Base-by-base conservation (phyloP, 2,888 invertebrate species). In the Aleiodes alternator region DNA sequence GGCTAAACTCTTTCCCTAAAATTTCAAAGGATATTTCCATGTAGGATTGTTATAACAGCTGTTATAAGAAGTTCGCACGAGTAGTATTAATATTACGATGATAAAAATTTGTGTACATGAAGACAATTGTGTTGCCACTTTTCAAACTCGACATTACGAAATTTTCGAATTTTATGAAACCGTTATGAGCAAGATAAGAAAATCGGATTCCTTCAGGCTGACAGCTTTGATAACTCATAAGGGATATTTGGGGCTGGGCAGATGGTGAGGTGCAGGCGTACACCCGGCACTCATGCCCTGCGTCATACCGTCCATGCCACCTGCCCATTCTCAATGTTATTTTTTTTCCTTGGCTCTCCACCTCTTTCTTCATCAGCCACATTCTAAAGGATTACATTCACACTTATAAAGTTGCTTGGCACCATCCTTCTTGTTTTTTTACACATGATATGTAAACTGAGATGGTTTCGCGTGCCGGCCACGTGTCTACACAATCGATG, bases 211-310 rank as follows among this genome's bases (percentile, higher is more conserved):
- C 31, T 29, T 38, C 48, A 16, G 51, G 23, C 56, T 53, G 50
- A 59, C 48, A 59, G 34, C 69, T 56, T 48, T 57, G 70, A 51
- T 34, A 50, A 66, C n/a, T 57, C 55, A 73, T 73, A 72, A 64
- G 70, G 69, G 68, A 80, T 79, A 80, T 81, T 84, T 80, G 73
- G 75, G 73, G 69, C 69, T 76, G 72, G 78, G 84, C 85, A 85
- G 85, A 84, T 85, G 85, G 72, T 79, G 80, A 68, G 78, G 69
- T 34, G 70, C 55, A 69, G 69, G 71, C 72, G 74, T 70, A 79
- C 77, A 81, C 78, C 80, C 78, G 81, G 71, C 78, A 76, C 72
- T 72, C 78, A 66, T 74, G 78, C 68, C 66, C 50, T 59, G 59
- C 68, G 61, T 73, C 73, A 38, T 72, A 66, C 69, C 48, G 43